Evolutionary conservation across 2,888 invertebrate genomes (phyloP).

Genomic region (Hyles lineata): DNA sequence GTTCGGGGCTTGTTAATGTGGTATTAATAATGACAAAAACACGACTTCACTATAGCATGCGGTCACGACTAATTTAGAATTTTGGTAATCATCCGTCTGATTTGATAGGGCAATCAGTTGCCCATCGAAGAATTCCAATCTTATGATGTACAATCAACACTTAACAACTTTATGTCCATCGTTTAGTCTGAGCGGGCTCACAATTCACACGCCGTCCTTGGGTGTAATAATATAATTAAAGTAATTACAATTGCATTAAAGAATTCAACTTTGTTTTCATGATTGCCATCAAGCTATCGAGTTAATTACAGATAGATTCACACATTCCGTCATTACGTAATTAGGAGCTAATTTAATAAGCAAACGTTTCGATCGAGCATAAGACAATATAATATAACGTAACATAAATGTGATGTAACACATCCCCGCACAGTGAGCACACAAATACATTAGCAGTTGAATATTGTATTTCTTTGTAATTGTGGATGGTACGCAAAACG

Average conservation of each 20-base stretch:
- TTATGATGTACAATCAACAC: background rate
- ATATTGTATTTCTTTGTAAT: constrained; percentile 61
- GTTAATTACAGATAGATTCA: background rate
- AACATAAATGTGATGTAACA: constrained; percentile 12
- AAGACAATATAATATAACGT: background rate
- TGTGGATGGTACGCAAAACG: constrained; percentile 57
- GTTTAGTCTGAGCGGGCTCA: background rate
- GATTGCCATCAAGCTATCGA: background rate
- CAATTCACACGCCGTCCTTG: background rate
- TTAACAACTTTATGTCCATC: constrained; percentile 6
- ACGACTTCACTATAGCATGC: background rate
- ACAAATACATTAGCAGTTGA: constrained; percentile 55
- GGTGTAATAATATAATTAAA: background rate
- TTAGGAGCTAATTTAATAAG: background rate
- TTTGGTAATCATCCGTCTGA: background rate
- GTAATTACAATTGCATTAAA: constrained; percentile 4
- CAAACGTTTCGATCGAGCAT: constrained; percentile 3
- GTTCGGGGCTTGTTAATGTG: constrained; percentile 5
- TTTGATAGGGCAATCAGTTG: constrained; percentile 8
- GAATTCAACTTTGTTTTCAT: background rate
- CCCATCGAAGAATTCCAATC: background rate
- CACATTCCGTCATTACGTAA: background rate
- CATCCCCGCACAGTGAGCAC: constrained; percentile 32
- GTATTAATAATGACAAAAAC: background rate
- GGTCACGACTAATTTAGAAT: background rate